Evolutionary conservation across 2,888 invertebrate species (phyloP).

Genomic region (Minunthozetes semirufus): DNA sequence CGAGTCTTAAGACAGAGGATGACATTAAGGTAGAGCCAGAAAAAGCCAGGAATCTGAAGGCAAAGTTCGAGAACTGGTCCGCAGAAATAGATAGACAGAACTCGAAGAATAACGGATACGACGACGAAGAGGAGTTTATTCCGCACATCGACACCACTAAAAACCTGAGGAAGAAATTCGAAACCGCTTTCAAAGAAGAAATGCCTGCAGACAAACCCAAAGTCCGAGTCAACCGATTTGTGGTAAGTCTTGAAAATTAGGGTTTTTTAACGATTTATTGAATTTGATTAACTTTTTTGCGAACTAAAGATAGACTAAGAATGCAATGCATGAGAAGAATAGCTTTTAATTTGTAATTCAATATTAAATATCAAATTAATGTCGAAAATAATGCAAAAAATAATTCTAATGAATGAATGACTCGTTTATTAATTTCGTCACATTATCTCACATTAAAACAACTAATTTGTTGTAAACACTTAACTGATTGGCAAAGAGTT

Average conservation of each 20-base stretch:
- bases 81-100: conserved; percentile 43
- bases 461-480: neutral
- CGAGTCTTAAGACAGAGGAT: conserved; percentile 55
- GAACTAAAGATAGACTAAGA: too few relatives aligned
- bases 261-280: neutral
- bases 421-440: too few relatives aligned
- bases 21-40: conserved; percentile 69
- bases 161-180: conserved; percentile 73
- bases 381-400: neutral
- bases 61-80: conserved; percentile 77
- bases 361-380: too few relatives aligned
- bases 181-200: conserved; percentile 62
- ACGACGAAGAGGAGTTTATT: conserved; percentile 48
- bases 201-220: conserved; percentile 51
- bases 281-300: neutral
- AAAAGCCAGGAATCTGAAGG: conserved; percentile 68
- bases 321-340: neutral
- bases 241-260: conserved; percentile 60
- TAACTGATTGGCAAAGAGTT: neutral
- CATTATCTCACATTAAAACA: neutral
- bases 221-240: conserved; percentile 79
- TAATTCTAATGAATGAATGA: neutral
- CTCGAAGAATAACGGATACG: conserved; percentile 44
- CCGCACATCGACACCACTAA: conserved; percentile 66
- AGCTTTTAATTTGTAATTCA: too few relatives aligned